Percentiles rank a stretch among this genome's conserved stretches.
Conservation (phyloP, 2,888 invertebrate genomes). For the Cosmopolites sordidus region DNA sequence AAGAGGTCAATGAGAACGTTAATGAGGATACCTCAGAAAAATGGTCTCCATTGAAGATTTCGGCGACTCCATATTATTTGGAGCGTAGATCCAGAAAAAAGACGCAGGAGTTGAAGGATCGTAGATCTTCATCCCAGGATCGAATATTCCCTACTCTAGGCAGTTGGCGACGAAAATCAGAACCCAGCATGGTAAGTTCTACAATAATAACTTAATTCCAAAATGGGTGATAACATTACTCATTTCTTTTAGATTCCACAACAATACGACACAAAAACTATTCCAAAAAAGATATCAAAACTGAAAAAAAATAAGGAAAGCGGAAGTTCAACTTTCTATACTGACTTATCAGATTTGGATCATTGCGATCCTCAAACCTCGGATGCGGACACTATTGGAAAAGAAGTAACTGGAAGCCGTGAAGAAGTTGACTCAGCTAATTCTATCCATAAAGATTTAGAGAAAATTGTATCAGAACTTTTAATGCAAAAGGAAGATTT, state of each 20-base stretch:
- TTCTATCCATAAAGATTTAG: conserved; percentile 55
- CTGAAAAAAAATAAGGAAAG: conserved; percentile 63
- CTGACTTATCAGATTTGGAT: conserved; percentile 61
- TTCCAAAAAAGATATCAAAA: conserved; percentile 68
- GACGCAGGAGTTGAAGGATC: conserved; percentile 47
- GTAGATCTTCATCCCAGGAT: conserved; percentile 48
- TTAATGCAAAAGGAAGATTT: conserved; percentile 80
- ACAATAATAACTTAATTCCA: not conserved
- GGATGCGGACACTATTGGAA: not conserved
- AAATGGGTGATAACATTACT: not conserved
- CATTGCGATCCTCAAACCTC: not conserved
- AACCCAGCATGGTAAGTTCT: conserved; percentile 54
- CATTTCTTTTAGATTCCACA: conserved; percentile 16
- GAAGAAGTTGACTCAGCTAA: not conserved
- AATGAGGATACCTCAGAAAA: conserved; percentile 32
- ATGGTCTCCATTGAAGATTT: conserved; percentile 63
- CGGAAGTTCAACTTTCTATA: conserved; percentile 61
- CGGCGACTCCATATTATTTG: conserved; percentile 85
- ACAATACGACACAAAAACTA: conserved; percentile 60
- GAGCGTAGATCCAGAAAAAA: conserved; percentile 74
- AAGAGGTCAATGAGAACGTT: conserved; percentile 51
- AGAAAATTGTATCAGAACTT: conserved; percentile 77
- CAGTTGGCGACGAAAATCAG: conserved; percentile 68
- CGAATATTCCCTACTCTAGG: conserved; percentile 56
- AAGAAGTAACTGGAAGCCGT: not conserved